Base-by-base conservation (phyloP, 2,797 vertebrate species). In the Mus minutoides region DNA sequence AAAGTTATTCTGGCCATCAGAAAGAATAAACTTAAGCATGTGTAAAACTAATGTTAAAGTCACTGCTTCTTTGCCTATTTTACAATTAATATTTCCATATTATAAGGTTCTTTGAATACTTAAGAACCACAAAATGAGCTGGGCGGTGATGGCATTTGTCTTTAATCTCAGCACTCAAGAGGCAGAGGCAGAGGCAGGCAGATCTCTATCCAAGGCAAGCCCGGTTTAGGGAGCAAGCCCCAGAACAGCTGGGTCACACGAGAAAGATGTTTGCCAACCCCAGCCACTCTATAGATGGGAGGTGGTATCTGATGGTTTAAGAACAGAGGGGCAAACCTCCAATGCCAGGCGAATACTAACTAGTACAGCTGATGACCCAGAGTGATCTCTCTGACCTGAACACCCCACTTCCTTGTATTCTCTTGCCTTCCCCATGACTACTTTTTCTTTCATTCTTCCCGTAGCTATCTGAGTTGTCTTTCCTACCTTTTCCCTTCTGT, bases 91-190 rank as follows among this genome's bases (percentile, higher is more conserved):
- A 71, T 54, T 92, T 93, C 29, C 69, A 3, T 17, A 22, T 69
- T 40, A 76, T 40, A 91, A 34, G 73, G 5, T 71, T 93, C 17
- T n/a, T 78, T 97, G 85, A 40, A 67, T 94, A 54, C 60, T 93
- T 95, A 94, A 91, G 21, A 73, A n/a, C 34, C 43, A n/a, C 76
- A 37, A 93, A 96, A 82, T 86, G 13, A 94, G 73, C 73, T 26
- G 40, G 22, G 22, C 5, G 4, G 69, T 71, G 69, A 37, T 71
- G 69, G 69, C 69, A 71, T 71, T 22, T 71, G n/a, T 9, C n/a
- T 71, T 71, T 37, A 43, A 75, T 75, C 40, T 12, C 73, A 43
- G 22, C 40, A 43, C 22, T 75, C 40, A 43, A 43, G 40, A 43
- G 22, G 12, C 73, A 75, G 40, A 43, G 22, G 12, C 73, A 75